phyloP scores from a whole-genome alignment of 92 coral and sea anemone genomes.

The Bergia sp. region DNA sequence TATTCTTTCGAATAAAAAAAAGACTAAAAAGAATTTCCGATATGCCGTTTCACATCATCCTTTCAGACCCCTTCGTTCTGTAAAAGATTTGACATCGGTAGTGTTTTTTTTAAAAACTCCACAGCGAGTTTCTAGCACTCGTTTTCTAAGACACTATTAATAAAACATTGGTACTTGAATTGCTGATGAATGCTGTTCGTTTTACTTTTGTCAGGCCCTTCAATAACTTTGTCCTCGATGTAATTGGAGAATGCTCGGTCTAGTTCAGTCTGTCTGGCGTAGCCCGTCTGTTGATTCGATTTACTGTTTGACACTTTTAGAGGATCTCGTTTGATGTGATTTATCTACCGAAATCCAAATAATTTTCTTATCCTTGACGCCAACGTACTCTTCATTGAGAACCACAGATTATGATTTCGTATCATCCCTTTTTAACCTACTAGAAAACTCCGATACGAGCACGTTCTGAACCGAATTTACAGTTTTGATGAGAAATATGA shows the following conservation, averaged over 20 bases:
- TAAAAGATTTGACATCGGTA: too few species aligned
- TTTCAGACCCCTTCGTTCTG: neutral
- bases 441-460: neutral
- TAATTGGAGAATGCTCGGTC: conserved; percentile 17
- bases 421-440: neutral
- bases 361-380: neutral
- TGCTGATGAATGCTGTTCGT: neutral
- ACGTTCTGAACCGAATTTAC: neutral
- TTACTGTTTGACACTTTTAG: neutral
- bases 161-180: neutral
- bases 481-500: neutral
- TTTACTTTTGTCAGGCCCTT: too few species aligned
- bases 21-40: neutral
- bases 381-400: neutral
- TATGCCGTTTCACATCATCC: too few species aligned
- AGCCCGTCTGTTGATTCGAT: conserved; percentile 4
- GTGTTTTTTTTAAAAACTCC: too few species aligned
- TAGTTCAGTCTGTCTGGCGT: neutral
- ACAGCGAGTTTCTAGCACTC: too few species aligned
- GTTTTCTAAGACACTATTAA: too few species aligned
- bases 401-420: neutral
- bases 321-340: neutral
- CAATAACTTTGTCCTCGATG: neutral
- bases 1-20: too few species aligned
- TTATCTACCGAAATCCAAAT: conserved; percentile 26